Evolutionary conservation across 2,888 invertebrate species (phyloP), one percentile per base, ranked within the genome.

Genomic region (Saturnia japonica): DNA sequence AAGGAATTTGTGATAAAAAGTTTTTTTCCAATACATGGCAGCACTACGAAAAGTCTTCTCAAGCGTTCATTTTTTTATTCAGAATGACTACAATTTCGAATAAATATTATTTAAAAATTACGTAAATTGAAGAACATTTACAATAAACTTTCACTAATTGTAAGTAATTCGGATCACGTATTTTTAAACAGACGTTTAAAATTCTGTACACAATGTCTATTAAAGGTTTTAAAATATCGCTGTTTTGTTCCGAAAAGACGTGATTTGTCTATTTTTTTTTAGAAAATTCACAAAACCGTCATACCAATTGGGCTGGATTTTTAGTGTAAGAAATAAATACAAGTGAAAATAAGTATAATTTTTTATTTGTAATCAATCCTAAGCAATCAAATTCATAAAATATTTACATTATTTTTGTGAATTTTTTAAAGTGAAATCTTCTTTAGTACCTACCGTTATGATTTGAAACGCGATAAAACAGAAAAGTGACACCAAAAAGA

Each of bases 121-220:
- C 14, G 14, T 60, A 60, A 60, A 60, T 25, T 28, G 0, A 28
- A 60, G 4, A 28, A 22, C 22, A 54, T 22, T 22, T 22, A 19
- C 25, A 60, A 60, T 28, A 60, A 12, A 60, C 28, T 28, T 60
- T 28, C 57, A 4, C 57, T 60, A 14, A 12, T 14, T 60, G n/a
- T n/a, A n/a, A n/a, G n/a, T n/a, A 64, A 64, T 64, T 64, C 64
- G 40, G 43, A 25, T 68, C 28, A 68, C 28, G 45, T 68, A 28
- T 40, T 47, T 40, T 43, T 68, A n/a, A 45, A 51, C 12, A 28
- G 45, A 14, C 16, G 47, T 14, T 47, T 45, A 47, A 68, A 28
- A 47, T 68, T 25, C 47, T 28, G 43, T 47, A 47, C 28, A 25
- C 45, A 68, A 19, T 4, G 45, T 47, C 68, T 28, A 43, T 68